phyloP scores from a whole-genome alignment of 2,797 vertebrate species.

The Aldrovandia affinis region DNA sequence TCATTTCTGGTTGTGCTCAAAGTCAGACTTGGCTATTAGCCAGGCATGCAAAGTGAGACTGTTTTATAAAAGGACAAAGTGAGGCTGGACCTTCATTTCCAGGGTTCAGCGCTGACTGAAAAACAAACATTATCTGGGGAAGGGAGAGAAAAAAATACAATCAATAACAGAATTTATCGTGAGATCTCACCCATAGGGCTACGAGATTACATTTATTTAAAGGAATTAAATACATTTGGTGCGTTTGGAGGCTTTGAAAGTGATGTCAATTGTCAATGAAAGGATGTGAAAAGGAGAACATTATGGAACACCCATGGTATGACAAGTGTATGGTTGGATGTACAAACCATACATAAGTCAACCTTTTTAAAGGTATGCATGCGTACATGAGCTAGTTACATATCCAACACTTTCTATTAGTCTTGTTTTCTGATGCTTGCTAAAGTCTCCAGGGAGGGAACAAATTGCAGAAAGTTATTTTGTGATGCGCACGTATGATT shows the following conservation, averaged over 20 bases:
- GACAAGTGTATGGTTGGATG: not conserved
- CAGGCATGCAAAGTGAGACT: not conserved
- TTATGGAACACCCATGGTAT: not conserved
- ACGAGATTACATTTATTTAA: not conserved
- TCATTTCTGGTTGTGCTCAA: not conserved
- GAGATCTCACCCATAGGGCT: not conserved
- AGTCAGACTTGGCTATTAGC: not conserved
- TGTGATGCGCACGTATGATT: not conserved
- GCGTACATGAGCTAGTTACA: not conserved
- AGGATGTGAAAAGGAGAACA: not conserved
- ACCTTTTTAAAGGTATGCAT: not conserved
- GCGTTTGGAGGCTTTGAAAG: not conserved
- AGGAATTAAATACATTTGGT: too few relatives aligned
- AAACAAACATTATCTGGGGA: constrained; percentile 75
- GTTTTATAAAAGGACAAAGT: constrained; percentile 30
- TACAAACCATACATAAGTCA: not conserved
- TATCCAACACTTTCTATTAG: not conserved
- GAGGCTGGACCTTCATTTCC: constrained; percentile 71
- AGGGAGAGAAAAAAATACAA: constrained; percentile 7
- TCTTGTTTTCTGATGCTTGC: not conserved
- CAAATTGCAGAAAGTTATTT: not conserved
- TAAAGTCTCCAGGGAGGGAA: not conserved
- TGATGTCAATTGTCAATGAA: not conserved
- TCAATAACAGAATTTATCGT: not conserved
- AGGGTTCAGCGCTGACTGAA: constrained; percentile 77